These are phyloP conservation scores for Orestias chungarensis DNA, from an alignment of 2,797 vertebrate species.

Conservation along the genomic window DNA sequence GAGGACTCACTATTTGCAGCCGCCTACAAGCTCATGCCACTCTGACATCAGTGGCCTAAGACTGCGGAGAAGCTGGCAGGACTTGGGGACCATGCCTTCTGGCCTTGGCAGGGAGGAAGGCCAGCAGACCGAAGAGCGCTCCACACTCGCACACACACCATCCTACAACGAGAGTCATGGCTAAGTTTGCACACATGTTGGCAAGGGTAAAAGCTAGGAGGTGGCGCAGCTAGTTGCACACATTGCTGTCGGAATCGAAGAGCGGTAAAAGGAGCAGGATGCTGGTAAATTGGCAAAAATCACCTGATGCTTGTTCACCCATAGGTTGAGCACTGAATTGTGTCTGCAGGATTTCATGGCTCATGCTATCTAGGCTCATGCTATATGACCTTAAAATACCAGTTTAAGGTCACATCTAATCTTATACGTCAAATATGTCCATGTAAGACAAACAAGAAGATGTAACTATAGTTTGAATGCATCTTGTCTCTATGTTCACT, in stretches of 20 bases:
- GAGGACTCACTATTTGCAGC: slow-evolving; percentile 81
- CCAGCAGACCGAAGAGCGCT: slow-evolving; percentile 67
- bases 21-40: slow-evolving; percentile 81
- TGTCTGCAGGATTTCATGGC: slow-evolving; percentile 27
- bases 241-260: slow-evolving; percentile 31
- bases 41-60: slow-evolving; percentile 82
- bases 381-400: no score
- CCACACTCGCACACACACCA: slow-evolving; percentile 40
- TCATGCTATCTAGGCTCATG: slow-evolving; percentile 19
- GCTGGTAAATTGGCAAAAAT: slow-evolving; percentile 39
- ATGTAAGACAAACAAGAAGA: neutral
- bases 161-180: slow-evolving; percentile 48
- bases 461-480: neutral
- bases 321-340: slow-evolving; percentile 64
- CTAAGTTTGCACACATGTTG: slow-evolving; percentile 28
- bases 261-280: slow-evolving; percentile 28
- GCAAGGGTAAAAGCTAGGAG: slow-evolving; percentile 24
- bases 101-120: slow-evolving; percentile 77
- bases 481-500: neutral
- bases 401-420: neutral
- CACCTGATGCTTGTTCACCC: slow-evolving; percentile 40
- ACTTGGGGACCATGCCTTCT: slow-evolving; percentile 78
- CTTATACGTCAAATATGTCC: no score
- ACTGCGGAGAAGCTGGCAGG: slow-evolving; percentile 78
- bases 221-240: slow-evolving; percentile 52